These are phyloP conservation scores for Eublepharis macularius DNA, from an alignment of 2,113 vertebrate genomes.

Conservation along the genomic window DNA sequence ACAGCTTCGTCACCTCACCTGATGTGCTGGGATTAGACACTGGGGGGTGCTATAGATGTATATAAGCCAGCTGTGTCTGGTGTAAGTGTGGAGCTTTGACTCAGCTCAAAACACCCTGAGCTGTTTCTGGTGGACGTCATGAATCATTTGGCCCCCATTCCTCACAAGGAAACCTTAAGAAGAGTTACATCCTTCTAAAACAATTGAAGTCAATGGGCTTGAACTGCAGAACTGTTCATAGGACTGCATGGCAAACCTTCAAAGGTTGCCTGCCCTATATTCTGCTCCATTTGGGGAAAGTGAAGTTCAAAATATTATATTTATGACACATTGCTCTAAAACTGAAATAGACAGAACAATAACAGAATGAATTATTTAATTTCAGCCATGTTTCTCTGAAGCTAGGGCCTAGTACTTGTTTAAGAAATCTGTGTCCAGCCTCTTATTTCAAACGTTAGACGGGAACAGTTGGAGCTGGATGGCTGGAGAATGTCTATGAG, in stretches of 20 bases:
- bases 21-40: no score
- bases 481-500: background rate
- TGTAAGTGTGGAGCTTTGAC: no score
- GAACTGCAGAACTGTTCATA: no score
- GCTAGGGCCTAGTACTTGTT: background rate
- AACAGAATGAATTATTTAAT: background rate
- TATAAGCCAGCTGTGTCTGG: no score
- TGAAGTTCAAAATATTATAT: background rate
- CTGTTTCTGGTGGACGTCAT: no score
- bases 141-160: no score
- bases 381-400: background rate
- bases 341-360: background rate
- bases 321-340: background rate
- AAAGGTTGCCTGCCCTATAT: background rate
- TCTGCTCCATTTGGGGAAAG: background rate
- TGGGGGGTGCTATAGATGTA: no score
- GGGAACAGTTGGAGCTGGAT: background rate
- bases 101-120: no score
- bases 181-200: no score
- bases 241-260: background rate
- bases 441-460: background rate
- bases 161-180: no score
- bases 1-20: no score
- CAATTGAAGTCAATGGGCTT: no score
- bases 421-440: background rate